These are phyloP conservation scores for Lutraria rhynchaena DNA, from an alignment of 1,140 invertebrate species.

Conservation along the genomic window DNA sequence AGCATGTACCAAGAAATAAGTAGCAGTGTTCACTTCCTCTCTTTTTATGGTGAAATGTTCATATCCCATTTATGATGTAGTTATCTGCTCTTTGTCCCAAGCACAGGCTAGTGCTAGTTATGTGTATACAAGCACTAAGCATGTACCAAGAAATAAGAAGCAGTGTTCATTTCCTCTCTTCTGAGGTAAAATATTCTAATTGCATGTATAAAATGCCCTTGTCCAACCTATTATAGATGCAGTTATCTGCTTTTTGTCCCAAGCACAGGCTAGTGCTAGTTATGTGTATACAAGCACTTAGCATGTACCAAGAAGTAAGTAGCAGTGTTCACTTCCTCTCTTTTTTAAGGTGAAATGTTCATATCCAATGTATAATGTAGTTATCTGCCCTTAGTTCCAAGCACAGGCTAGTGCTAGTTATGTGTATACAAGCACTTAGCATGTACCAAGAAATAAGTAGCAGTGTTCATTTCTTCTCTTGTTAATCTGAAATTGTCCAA, in stretches of 20 bases:
- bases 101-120: constrained; percentile 39
- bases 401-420: not conserved
- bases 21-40: not conserved
- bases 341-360: not conserved
- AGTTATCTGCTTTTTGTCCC: not conserved
- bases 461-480: not conserved
- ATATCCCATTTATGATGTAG: too few species aligned
- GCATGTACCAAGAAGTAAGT: constrained; percentile 7
- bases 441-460: constrained; percentile 2
- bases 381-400: not conserved
- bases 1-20: constrained; percentile 1
- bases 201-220: too few species aligned
- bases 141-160: constrained; percentile 6
- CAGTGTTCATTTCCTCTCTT: not conserved
- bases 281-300: not conserved
- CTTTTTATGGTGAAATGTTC: too few species aligned
- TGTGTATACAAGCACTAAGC: constrained; percentile 16
- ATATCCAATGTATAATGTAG: not conserved
- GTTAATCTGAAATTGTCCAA: too few species aligned
- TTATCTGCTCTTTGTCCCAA: constrained; percentile 1
- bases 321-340: not conserved
- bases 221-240: too few species aligned
- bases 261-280: constrained; percentile 3
- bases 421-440: not conserved
- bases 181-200: too few species aligned